A percentile compares a stretch with the other conserved stretches of the same genome.
Conservation (phyloP, 1,140 invertebrate genomes). For the Drosophila pallidifrons region DNA sequence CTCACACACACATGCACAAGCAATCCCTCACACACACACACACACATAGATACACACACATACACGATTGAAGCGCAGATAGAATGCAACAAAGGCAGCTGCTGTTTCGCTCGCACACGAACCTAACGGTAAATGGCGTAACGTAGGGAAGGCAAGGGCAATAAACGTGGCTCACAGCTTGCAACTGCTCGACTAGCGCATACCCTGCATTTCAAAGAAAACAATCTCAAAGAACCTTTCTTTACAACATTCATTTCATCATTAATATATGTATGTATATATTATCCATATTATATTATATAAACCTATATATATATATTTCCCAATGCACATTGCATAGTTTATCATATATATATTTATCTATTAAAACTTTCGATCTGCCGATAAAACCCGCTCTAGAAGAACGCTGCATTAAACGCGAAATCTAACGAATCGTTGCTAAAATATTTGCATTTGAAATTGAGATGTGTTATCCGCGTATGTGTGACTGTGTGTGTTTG, state of each 20-base stretch:
- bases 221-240: no score
- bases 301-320: background rate
- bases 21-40: background rate
- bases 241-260: no score
- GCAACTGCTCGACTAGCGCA: background rate
- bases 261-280: no score
- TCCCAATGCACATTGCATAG: no score
- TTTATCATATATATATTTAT: background rate
- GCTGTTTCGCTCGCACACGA: constrained; percentile 20
- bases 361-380: background rate
- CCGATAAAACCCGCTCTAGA: no score
- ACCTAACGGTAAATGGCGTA: background rate
- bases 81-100: constrained; percentile 24
- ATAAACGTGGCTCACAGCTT: background rate
- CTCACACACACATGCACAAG: background rate
- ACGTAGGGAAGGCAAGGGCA: background rate
- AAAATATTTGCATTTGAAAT: constrained; percentile 78
- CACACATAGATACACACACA: background rate
- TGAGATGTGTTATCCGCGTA: constrained; percentile 41
- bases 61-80: constrained; percentile 13
- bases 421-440: constrained; percentile 71
- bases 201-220: background rate
- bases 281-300: no score
- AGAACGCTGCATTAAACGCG: constrained; percentile 29
- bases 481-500: constrained; percentile 21